A percentile compares a stretch with the other conserved stretches of the same genome.
These are phyloP conservation scores for Copidosoma floridanum DNA, from an alignment of 1,140 invertebrate genomes.

Conservation along the genomic window DNA sequence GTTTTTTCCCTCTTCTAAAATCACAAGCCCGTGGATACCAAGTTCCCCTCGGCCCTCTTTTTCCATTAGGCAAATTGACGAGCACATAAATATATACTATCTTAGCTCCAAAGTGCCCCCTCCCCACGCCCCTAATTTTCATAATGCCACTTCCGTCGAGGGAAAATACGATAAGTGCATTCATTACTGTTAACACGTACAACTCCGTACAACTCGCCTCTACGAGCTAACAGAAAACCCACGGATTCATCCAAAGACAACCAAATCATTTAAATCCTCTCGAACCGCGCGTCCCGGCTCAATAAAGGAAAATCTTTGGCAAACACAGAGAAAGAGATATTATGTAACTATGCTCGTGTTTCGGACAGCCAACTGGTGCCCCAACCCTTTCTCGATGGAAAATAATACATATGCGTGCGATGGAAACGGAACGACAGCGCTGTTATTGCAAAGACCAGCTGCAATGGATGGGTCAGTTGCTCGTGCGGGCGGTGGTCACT, in stretches of 20 bases:
- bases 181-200: no score
- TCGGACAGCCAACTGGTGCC: not conserved
- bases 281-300: no score
- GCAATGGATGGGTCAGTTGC: constrained; percentile 7
- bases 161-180: constrained; percentile 18
- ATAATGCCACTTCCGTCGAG: constrained; percentile 33
- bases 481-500: no score
- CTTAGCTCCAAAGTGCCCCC: constrained; percentile 32
- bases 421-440: not conserved
- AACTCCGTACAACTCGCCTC: no score
- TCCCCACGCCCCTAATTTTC: constrained; percentile 48
- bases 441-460: constrained; percentile 12
- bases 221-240: no score
- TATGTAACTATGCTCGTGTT: no score
- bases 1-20: not conserved
- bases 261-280: no score
- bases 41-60: constrained; percentile 25
- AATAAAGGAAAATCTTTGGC: no score
- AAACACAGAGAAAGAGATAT: no score
- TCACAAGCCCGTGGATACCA: not conserved
- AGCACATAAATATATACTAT: constrained; percentile 30
- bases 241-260: no score
- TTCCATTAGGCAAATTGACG: constrained; percentile 50
- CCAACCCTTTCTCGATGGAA: not conserved
- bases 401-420: no score